phyloP scores from a whole-genome alignment of 1,140 invertebrate genomes.

The Trachelipus rathkii region DNA sequence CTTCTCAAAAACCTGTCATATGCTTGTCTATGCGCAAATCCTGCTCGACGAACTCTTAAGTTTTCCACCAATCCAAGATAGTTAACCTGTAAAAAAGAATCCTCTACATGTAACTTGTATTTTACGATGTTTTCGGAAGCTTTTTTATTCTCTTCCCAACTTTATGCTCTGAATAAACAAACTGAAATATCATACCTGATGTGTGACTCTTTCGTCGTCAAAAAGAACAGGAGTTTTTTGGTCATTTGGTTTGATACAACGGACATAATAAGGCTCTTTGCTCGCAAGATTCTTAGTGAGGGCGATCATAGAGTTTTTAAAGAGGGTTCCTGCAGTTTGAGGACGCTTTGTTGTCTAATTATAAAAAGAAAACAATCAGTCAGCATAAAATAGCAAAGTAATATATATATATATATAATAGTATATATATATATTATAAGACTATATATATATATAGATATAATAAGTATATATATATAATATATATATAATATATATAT shows the following conservation, averaged over 20 bases:
- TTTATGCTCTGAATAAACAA: too few relatives aligned
- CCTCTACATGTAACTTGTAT: too few relatives aligned
- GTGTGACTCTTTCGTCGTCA: constrained; percentile 70
- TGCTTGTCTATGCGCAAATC: constrained; percentile 84
- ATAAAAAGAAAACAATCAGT: constrained; percentile 32
- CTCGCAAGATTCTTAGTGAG: constrained; percentile 80
- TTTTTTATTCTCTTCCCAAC: too few relatives aligned
- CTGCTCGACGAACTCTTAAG: constrained; percentile 85
- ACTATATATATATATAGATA: too few relatives aligned
- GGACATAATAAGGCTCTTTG: constrained; percentile 95
- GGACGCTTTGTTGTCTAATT: constrained; percentile 86
- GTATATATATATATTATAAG: too few relatives aligned
- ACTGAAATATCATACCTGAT: constrained; percentile 65
- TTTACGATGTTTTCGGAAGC: too few relatives aligned
- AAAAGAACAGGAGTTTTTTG: constrained; percentile 77
- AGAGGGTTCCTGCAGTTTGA: constrained; percentile 83
- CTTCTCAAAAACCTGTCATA: constrained; percentile 81
- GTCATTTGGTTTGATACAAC: constrained; percentile 92
- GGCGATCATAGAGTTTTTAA: constrained; percentile 89
- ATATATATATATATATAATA: too few relatives aligned
- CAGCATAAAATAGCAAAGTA: too few relatives aligned
- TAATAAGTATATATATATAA: too few relatives aligned
- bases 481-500: too few relatives aligned
- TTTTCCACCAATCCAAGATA: constrained; percentile 91
- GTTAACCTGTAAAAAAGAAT: constrained; percentile 43